Conservation (phyloP, 1,140 invertebrate species). For the Drosophila nigromelanica region DNA sequence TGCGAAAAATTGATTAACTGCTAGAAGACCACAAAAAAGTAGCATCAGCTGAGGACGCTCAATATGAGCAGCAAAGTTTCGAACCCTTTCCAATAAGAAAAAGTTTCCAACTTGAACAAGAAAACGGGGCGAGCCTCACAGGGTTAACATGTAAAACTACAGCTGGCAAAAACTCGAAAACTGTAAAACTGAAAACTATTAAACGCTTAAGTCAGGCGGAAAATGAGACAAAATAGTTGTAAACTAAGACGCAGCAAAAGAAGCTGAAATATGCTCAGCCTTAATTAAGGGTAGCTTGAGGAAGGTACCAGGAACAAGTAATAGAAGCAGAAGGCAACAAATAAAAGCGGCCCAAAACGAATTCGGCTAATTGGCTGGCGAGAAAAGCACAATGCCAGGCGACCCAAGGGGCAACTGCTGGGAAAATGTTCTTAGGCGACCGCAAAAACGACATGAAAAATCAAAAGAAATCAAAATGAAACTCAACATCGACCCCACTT, state of each 20-base stretch:
- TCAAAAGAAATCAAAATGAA: constrained; percentile 55
- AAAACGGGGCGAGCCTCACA: constrained; percentile 42
- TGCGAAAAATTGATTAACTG: constrained; percentile 77
- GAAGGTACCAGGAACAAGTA: constrained; percentile 14
- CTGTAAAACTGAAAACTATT: constrained; percentile 77
- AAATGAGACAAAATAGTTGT: constrained; percentile 83
- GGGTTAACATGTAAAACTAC: constrained; percentile 27
- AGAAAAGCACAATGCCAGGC: constrained; percentile 49
- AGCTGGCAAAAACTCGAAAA: constrained; percentile 54
- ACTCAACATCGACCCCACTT: constrained; percentile 63
- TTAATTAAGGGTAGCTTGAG: constrained; percentile 64
- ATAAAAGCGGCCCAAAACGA: constrained; percentile 24
- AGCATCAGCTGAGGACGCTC: constrained; percentile 16
- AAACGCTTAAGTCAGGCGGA: constrained; percentile 82
- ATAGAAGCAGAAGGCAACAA: background rate
- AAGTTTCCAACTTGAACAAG: constrained; percentile 72
- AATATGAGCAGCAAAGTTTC: constrained; percentile 43
- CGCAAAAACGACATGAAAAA: constrained; percentile 48
- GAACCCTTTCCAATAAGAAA: constrained; percentile 65
- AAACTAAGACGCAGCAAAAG: constrained; percentile 41
- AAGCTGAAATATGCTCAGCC: constrained; percentile 41
- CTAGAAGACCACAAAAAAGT: constrained; percentile 64
- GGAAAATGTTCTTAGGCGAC: constrained; percentile 59
- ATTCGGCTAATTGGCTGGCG: constrained; percentile 66
- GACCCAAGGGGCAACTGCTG: constrained; percentile 5